Percentiles rank a stretch among this genome's conserved stretches.
phyloP scores from a whole-genome alignment of 2,888 invertebrate genomes.

The Erannis defoliaria region DNA sequence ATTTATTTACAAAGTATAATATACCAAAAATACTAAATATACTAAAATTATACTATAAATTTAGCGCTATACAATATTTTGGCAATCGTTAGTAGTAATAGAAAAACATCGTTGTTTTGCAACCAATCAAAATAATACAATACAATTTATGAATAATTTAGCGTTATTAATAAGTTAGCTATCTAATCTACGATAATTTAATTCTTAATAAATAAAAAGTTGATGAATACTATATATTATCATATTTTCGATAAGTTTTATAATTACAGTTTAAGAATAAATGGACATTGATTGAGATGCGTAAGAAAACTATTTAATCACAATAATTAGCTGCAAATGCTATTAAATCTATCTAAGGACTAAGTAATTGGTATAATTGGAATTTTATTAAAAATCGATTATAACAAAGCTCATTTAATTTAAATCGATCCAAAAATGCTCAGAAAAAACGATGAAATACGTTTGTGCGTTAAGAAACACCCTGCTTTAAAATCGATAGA shows the following conservation, averaged over 20 bases:
- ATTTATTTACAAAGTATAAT: constrained; percentile 21
- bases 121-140: constrained; percentile 20
- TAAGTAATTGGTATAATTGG: constrained; percentile 21
- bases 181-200: constrained; percentile 42
- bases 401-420: constrained; percentile 1
- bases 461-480: constrained; percentile 74
- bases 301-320: constrained; percentile 12
- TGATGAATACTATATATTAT: constrained; percentile 17
- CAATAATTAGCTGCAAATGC: constrained; percentile 25
- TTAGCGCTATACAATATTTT: constrained; percentile 17
- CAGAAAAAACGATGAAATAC: constrained; percentile 51
- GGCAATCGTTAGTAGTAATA: constrained; percentile 17
- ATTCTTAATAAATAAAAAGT: constrained; percentile 33
- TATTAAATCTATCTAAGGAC: constrained; percentile 19
- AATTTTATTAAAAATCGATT: constrained; percentile 22
- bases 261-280: constrained; percentile 11
- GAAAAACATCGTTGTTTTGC: constrained; percentile 27
- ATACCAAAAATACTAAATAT: neutral
- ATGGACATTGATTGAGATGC: constrained; percentile 28
- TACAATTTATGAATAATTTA: constrained; percentile 22
- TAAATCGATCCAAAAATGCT: constrained; percentile 47
- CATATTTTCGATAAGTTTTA: constrained; percentile 10
- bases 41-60: constrained; percentile 7
- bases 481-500: constrained; percentile 64
- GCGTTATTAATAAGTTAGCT: constrained; percentile 37